Percentiles rank a stretch among this genome's conserved stretches.
phyloP scores from a whole-genome alignment of 1,140 invertebrate species.

The Drosophila sproati region DNA sequence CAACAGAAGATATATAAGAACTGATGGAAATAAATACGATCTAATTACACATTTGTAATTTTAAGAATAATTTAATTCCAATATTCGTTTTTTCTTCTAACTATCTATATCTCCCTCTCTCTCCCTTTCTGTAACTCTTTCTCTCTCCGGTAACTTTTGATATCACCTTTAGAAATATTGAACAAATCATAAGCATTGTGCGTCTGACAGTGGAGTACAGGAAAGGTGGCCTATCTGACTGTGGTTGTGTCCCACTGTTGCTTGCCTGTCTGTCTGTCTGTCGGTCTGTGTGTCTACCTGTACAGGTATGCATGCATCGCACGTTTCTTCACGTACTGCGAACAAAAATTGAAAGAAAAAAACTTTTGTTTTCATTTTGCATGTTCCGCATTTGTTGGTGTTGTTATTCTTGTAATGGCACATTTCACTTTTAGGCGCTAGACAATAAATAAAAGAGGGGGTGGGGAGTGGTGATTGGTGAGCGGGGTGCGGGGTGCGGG shows the following conservation, averaged over 20 bases:
- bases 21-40: no score
- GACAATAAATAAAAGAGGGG: conserved; percentile 12
- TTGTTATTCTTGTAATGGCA: conserved; percentile 25
- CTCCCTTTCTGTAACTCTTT: no score
- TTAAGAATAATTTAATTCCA: no score
- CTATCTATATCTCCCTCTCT: no score
- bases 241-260: neutral
- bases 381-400: conserved; percentile 51
- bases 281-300: conserved; percentile 7
- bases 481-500: no score
- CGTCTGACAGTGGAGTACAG: neutral
- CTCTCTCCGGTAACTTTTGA: no score
- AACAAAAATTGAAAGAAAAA: conserved; percentile 15
- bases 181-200: neutral
- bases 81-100: no score
- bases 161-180: no score
- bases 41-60: no score
- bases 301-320: conserved; percentile 54
- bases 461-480: no score
- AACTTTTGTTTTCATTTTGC: conserved; percentile 74
- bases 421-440: conserved; percentile 70
- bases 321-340: conserved; percentile 60
- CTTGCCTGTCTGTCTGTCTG: neutral
- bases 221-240: neutral
- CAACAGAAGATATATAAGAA: no score